A percentile compares a stretch with the other conserved stretches of the same genome.
Evolutionary conservation across 1,140 invertebrate genomes (phyloP).

Genomic region (Cyrtorhinus lividipennis): DNA sequence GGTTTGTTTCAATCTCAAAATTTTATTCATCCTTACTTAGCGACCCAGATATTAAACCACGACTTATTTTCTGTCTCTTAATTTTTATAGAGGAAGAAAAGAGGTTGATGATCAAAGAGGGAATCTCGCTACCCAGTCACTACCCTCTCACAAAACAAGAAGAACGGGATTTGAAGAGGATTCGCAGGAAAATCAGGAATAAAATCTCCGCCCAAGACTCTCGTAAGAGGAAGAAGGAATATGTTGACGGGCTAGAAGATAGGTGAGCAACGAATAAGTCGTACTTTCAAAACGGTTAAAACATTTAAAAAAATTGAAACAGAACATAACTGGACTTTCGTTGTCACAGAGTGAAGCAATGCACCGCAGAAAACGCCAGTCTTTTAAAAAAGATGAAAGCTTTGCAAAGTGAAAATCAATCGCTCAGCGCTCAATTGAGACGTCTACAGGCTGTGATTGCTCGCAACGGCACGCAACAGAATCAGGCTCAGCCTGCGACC

Average conservation of each 20-base stretch:
- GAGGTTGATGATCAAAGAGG: constrained; percentile 64
- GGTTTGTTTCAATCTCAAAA: constrained; percentile 15
- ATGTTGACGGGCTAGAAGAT: constrained; percentile 80
- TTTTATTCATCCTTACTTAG: too few species aligned
- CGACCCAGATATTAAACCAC: neutral
- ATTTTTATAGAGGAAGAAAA: constrained; percentile 64
- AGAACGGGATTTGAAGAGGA: constrained; percentile 74
- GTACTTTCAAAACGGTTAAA: neutral
- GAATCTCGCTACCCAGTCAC: constrained; percentile 61
- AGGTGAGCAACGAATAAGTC: constrained; percentile 33
- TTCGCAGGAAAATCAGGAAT: constrained; percentile 82
- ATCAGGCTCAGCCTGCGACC: constrained; percentile 57
- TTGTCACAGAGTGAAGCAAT: constrained; percentile 56
- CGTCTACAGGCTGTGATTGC: constrained; percentile 26
- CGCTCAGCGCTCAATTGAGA: constrained; percentile 44
- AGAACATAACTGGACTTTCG: too few species aligned
- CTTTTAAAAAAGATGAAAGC: constrained; percentile 62
- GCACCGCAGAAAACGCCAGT: constrained; percentile 67
- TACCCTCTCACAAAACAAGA: constrained; percentile 79
- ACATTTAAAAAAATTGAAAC: too few species aligned
- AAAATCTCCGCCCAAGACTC: constrained; percentile 91
- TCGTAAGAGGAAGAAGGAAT: constrained; percentile 83
- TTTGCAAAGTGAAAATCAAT: constrained; percentile 64
- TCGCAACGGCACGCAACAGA: constrained; percentile 14
- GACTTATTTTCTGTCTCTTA: constrained; percentile 4